A percentile compares a stretch with the other conserved stretches of the same genome.
These are phyloP conservation scores for Phylloscopus whistleri DNA, from an alignment of 2,113 vertebrate genomes.

Conservation along the genomic window DNA sequence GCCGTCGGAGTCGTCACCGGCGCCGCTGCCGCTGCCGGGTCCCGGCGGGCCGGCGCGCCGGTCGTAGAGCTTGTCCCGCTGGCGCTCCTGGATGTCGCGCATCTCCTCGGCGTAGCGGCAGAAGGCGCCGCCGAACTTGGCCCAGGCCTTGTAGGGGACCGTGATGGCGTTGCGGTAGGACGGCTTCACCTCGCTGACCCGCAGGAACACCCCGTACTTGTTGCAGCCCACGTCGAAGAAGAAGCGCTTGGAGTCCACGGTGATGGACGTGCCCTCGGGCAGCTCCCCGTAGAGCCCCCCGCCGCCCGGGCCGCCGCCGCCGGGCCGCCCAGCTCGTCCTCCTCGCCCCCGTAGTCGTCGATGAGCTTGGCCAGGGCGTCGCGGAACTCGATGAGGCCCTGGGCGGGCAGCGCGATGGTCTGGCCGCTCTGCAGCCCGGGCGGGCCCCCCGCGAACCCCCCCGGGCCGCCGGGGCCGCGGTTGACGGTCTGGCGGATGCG, in stretches of 20 bases:
- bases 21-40: constrained; percentile 62
- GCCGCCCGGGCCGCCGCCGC: constrained; percentile 70
- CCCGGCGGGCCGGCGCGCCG: constrained; percentile 59
- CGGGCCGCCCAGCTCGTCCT: constrained; percentile 29
- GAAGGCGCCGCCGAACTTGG: constrained; percentile 94
- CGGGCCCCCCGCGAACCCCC: constrained; percentile 58
- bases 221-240: constrained; percentile 97
- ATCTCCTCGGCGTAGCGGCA: constrained; percentile 94
- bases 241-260: constrained; percentile 94
- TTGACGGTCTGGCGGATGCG: constrained; percentile 97
- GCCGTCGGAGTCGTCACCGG: constrained; percentile 88
- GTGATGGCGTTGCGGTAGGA: constrained; percentile 98
- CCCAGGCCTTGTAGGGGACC: constrained; percentile 94
- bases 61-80: constrained; percentile 90
- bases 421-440: constrained; percentile 87
- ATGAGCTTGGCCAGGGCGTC: constrained; percentile 94
- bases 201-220: constrained; percentile 96
- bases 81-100: constrained; percentile 95
- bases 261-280: constrained; percentile 94
- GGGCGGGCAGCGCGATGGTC: constrained; percentile 86
- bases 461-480: constrained; percentile 90
- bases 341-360: constrained; percentile 84
- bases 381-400: constrained; percentile 94
- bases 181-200: constrained; percentile 96
- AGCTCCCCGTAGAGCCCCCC: constrained; percentile 85